These are phyloP conservation scores for Sturmia bella DNA, from an alignment of 2,888 invertebrate genomes.

Conservation along the genomic window DNA sequence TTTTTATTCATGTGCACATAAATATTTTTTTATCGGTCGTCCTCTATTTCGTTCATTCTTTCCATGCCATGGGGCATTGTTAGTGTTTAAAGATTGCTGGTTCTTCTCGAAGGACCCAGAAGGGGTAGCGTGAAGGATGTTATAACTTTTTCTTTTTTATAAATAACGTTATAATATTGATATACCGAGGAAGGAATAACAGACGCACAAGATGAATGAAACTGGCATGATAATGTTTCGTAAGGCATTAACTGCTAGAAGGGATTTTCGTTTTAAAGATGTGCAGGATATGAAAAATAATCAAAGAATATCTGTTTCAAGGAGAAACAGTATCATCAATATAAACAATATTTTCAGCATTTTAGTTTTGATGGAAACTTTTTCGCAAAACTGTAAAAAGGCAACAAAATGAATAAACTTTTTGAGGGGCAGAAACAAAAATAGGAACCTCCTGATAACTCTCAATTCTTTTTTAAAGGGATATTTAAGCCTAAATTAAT, in stretches of 20 bases:
- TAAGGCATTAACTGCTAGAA: constrained; percentile 33
- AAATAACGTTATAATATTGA: constrained; percentile 7
- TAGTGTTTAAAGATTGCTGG: neutral
- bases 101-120: neutral
- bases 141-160: neutral
- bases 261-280: constrained; percentile 42
- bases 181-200: constrained; percentile 11
- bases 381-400: neutral
- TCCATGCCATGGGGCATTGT: constrained; percentile 53
- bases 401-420: neutral
- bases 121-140: neutral
- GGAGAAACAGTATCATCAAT: neutral
- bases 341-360: neutral
- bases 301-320: constrained; percentile 1
- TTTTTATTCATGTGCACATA: no score
- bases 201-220: constrained; percentile 13
- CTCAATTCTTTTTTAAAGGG: no score
- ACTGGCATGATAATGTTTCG: constrained; percentile 25
- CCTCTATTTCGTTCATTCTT: neutral
- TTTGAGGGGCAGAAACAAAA: neutral
- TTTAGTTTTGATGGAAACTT: neutral
- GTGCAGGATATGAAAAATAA: neutral
- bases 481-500: no score
- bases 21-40: neutral
- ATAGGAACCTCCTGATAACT: neutral